phyloP scores from a whole-genome alignment of 2,113 vertebrate species.

The Tetrax tetrax region DNA sequence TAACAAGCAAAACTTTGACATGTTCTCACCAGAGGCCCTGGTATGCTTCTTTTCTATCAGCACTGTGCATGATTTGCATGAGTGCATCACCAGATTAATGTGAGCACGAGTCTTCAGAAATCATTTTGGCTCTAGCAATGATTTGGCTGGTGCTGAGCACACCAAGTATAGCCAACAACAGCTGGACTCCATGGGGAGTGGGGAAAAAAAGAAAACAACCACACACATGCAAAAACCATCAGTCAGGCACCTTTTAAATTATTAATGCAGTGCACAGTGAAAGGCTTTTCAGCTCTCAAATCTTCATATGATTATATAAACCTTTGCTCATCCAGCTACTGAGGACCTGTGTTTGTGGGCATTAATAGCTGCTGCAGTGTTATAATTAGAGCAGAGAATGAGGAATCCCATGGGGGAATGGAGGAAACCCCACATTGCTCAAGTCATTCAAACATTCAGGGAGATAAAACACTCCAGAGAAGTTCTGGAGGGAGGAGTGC shows the following conservation, averaged over 20 bases:
- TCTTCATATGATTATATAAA: slow-evolving; percentile 44
- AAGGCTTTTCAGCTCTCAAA: slow-evolving; percentile 15
- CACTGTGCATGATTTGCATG: neutral
- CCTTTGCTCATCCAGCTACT: neutral
- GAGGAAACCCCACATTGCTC: slow-evolving; percentile 35
- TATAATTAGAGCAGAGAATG: slow-evolving; percentile 8
- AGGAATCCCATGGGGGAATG: neutral
- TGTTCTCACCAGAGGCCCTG: neutral
- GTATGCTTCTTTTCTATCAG: neutral
- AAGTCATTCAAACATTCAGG: slow-evolving; percentile 8
- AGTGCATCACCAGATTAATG: neutral
- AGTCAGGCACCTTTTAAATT: slow-evolving; percentile 17
- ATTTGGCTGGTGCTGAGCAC: neutral
- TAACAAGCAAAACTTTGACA: neutral
- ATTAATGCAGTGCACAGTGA: neutral
- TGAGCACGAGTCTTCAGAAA: neutral
- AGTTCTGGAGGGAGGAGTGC: neutral
- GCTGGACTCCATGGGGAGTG: neutral
- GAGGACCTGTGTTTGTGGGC: neutral
- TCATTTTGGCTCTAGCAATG: neutral
- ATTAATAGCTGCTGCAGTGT: neutral
- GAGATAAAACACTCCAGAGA: slow-evolving; percentile 1
- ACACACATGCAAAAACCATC: neutral
- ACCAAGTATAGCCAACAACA: neutral
- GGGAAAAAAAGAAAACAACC: neutral